Percentiles rank a stretch among this genome's conserved stretches.
These are phyloP conservation scores for Myrmecobius fasciatus DNA, from an alignment of 2,113 vertebrate species.

Conservation along the genomic window DNA sequence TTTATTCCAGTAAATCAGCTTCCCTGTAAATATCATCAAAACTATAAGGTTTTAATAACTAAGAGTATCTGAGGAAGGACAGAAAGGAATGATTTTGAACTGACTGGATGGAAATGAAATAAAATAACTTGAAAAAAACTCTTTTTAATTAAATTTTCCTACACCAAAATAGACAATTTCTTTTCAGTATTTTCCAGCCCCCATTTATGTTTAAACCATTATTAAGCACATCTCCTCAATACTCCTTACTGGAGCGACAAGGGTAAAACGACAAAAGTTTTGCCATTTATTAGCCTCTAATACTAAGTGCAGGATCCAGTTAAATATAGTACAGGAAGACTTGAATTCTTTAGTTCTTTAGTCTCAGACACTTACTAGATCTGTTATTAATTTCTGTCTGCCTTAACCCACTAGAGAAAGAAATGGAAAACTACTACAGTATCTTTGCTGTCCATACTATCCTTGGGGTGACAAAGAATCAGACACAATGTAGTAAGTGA, in stretches of 20 bases:
- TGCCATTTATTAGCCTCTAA: not conserved
- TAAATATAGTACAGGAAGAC: not conserved
- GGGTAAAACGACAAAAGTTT: too few relatives aligned
- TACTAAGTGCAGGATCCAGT: not conserved
- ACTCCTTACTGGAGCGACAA: not conserved
- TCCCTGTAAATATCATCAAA: constrained; percentile 86
- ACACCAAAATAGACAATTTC: constrained; percentile 66
- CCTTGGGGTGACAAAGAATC: not conserved
- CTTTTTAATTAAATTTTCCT: constrained; percentile 74
- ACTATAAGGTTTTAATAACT: constrained; percentile 77
- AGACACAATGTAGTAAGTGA: not conserved
- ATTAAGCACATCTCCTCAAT: constrained; percentile 7
- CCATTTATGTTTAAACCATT: constrained; percentile 21
- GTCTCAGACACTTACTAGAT: not conserved
- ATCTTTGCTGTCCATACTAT: too few relatives aligned
- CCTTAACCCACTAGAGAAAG: not conserved
- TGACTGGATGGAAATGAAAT: constrained; percentile 66
- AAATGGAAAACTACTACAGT: not conserved
- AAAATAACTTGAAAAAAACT: constrained; percentile 76
- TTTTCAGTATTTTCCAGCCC: constrained; percentile 33
- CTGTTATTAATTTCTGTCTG: too few relatives aligned
- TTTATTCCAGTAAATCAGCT: constrained; percentile 86
- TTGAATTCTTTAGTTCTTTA: not conserved
- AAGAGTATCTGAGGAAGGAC: constrained; percentile 79
- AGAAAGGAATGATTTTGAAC: constrained; percentile 72